Evolutionary conservation across 2,888 invertebrate species (phyloP).

Genomic region (Argyra leucocephala): DNA sequence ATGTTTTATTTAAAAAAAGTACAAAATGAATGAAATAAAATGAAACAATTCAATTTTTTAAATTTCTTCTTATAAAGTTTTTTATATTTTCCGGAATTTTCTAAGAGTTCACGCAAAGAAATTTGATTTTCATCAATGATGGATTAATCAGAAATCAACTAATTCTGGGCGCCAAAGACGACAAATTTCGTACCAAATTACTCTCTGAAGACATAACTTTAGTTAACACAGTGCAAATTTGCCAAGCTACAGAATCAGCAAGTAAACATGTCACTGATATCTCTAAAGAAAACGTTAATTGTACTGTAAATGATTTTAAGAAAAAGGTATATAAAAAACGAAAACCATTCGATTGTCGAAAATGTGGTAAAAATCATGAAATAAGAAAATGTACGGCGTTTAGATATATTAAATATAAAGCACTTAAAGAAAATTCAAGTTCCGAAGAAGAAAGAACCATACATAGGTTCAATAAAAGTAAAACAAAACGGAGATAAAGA

Average conservation of each 20-base stretch:
- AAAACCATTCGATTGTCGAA: background rate
- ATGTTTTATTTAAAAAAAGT: no score
- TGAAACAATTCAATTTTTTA: no score
- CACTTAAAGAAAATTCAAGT: background rate
- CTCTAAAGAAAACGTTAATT: slow-evolving; percentile 9
- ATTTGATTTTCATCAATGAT: no score
- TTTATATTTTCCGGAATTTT: no score
- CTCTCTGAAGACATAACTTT: slow-evolving; percentile 11
- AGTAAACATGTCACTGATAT: slow-evolving; percentile 12
- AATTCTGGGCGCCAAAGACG: background rate
- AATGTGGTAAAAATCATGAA: slow-evolving; percentile 6
- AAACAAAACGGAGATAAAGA: background rate
- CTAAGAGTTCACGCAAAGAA: no score
- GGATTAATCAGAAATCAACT: no score
- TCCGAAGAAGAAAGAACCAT: background rate
- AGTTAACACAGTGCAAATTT: slow-evolving; percentile 9
- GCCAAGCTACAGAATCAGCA: slow-evolving; percentile 14
- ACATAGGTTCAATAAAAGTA: background rate
- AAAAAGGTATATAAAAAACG: background rate
- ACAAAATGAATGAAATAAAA: no score
- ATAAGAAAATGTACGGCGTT: slow-evolving; percentile 13
- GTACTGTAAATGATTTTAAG: slow-evolving; percentile 4
- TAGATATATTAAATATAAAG: slow-evolving; percentile 7
- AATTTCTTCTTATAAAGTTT: no score
- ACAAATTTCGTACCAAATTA: slow-evolving; percentile 14